A percentile compares a stretch with the other conserved stretches of the same genome.
Evolutionary conservation across 2,888 invertebrate genomes (phyloP).

Genomic region (Latrodectus hesperus): DNA sequence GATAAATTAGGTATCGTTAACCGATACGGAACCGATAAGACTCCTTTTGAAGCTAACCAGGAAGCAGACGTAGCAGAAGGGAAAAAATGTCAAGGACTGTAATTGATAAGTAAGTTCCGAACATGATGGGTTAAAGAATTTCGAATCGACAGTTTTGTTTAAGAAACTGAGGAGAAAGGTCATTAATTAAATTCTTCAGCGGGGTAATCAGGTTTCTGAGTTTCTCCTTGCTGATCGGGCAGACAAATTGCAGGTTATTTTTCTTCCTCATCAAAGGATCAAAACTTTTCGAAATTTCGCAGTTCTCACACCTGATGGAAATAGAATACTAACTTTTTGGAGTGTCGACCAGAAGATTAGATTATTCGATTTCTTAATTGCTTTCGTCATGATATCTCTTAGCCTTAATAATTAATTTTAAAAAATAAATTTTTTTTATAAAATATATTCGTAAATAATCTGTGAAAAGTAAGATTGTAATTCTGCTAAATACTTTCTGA

Average conservation of each 20-base stretch:
- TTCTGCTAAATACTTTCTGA: too few relatives aligned
- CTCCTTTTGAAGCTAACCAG: conserved; percentile 14
- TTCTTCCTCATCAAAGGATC: conserved; percentile 19
- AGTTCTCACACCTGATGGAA: too few relatives aligned
- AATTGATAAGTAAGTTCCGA: conserved; percentile 59
- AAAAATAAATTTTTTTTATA: too few relatives aligned
- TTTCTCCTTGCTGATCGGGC: not conserved
- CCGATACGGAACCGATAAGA: conserved; percentile 51
- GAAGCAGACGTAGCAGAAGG: not conserved
- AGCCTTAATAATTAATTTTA: too few relatives aligned
- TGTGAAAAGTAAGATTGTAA: too few relatives aligned
- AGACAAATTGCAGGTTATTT: conserved; percentile 39
- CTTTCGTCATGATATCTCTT: too few relatives aligned
- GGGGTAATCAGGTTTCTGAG: conserved; percentile 22
- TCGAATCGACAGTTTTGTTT: conserved; percentile 51
- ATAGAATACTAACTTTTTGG: too few relatives aligned
- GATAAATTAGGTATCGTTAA: conserved; percentile 65
- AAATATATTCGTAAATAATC: too few relatives aligned
- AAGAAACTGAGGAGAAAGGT: conserved; percentile 18
- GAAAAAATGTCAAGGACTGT: conserved; percentile 37
- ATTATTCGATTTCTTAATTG: too few relatives aligned
- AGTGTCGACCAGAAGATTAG: too few relatives aligned
- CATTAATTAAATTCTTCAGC: conserved; percentile 58
- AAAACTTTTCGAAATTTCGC: not conserved
- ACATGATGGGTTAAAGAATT: conserved; percentile 18